Evolutionary conservation across 2,113 vertebrate species (phyloP), one percentile per base, ranked within the genome.

Genomic region (Tetraodon nigroviridis): DNA sequence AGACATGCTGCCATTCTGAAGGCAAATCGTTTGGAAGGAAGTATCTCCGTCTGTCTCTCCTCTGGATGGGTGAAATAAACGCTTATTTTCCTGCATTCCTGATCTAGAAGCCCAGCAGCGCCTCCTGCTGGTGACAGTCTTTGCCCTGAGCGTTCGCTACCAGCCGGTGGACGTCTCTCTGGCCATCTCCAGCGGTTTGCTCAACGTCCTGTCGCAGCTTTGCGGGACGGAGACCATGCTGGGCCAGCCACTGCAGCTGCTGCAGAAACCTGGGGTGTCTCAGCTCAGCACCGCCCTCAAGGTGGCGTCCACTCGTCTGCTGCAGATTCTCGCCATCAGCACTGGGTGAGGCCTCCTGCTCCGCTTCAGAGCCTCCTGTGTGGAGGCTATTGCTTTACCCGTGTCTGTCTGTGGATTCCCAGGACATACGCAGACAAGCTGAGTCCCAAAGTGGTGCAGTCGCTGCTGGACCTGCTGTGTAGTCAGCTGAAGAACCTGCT

Each of bases 261-360:
- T 98, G 48, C 94, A 95, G 57, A 98, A 96, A 75, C 93, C 92
- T 0, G 94, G 94, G 0, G 82, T 95, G 75, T 98, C 97, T 37
- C 96, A 97, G 88, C 94, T 99, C 67, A 95, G 94, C 88, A 97
- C 93, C 0, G 97, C 97, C 51, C 90, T 99, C 61, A 97, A 97
- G 85, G 95, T 99, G 78, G 97, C 97, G 50, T 97, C 96, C 77
- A 98, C 96, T 0, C 91, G 97, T 20, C 84, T 99, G 18, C 92
- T 98, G 46, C 97, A 99, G 83, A 99, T 99, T 69, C 90, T 99
- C 0, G 95, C 96, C 76, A 98, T 99, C 85, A 99, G 95, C 78
- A 99, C 97, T 0, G 97, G 97, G 97, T 99, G 64, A 46, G n/a
- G 44, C 3, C 44, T 8, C 7, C n/a, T 37, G 10, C 12, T 11